Conservation (phyloP, 2,888 invertebrate species). For the Xanthorhoe spadicearia region DNA sequence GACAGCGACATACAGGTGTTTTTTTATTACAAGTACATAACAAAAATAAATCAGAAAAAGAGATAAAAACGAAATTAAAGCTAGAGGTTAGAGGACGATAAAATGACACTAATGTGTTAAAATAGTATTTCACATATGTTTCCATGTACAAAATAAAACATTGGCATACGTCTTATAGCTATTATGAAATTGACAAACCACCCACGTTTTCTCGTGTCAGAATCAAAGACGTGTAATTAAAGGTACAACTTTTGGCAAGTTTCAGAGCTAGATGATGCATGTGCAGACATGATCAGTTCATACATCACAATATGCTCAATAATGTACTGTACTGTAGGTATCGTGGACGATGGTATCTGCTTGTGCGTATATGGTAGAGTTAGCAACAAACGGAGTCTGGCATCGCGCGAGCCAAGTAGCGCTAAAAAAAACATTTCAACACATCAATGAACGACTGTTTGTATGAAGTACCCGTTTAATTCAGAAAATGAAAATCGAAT, state of each 20-base stretch:
- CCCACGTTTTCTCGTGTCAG: slow-evolving; percentile 47
- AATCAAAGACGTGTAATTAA: slow-evolving; percentile 56
- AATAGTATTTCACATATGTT: slow-evolving; percentile 28
- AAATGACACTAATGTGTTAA: slow-evolving; percentile 15
- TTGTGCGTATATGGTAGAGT: slow-evolving; percentile 49
- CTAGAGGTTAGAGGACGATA: slow-evolving; percentile 6
- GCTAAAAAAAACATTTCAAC: slow-evolving; percentile 47
- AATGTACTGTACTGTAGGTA: slow-evolving; percentile 30
- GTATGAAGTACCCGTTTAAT: slow-evolving; percentile 28
- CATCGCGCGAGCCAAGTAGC: slow-evolving; percentile 55
- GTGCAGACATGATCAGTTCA: slow-evolving; percentile 57
- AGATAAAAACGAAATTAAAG: slow-evolving; percentile 5
- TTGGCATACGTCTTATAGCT: slow-evolving; percentile 42
- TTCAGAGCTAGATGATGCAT: slow-evolving; percentile 63
- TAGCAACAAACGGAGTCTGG: slow-evolving; percentile 65
- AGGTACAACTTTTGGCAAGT: slow-evolving; percentile 54
- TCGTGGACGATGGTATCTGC: slow-evolving; percentile 19
- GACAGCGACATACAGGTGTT: slow-evolving; percentile 38
- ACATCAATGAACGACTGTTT: slow-evolving; percentile 38
- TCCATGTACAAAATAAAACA: slow-evolving; percentile 35
- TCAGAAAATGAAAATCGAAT: slow-evolving; percentile 6
- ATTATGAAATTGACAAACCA: slow-evolving; percentile 44
- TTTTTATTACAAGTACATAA: slow-evolving; percentile 21
- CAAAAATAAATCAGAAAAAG: slow-evolving; percentile 8
- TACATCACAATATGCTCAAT: slow-evolving; percentile 50